phyloP scores from a whole-genome alignment of 2,797 vertebrate species.

The Micromesistius poutassou region DNA sequence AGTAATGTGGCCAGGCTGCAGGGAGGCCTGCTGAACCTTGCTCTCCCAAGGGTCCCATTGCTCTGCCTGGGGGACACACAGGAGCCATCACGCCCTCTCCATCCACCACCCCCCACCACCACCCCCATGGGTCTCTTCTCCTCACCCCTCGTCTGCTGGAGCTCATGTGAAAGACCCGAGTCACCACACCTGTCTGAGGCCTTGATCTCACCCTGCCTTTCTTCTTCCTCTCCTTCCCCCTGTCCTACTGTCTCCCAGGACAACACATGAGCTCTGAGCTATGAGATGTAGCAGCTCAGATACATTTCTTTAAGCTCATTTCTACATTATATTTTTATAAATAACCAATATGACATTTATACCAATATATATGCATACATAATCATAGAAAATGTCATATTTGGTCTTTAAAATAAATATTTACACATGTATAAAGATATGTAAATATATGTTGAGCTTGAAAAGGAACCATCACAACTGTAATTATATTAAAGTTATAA shows the following conservation, averaged over 20 bases:
- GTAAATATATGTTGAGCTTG: background rate
- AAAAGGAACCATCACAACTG: background rate
- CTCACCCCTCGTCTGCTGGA: slow-evolving; percentile 30
- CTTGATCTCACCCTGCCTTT: slow-evolving; percentile 58
- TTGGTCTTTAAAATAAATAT: no score
- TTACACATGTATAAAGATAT: background rate
- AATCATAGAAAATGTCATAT: no score
- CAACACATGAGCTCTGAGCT: background rate
- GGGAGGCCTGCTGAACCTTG: slow-evolving; percentile 64
- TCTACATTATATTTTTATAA: no score
- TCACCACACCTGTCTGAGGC: slow-evolving; percentile 48
- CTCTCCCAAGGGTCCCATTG: slow-evolving; percentile 75
- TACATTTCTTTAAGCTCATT: no score
- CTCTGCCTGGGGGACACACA: slow-evolving; percentile 61
- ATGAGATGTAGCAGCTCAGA: background rate
- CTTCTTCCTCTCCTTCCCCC: slow-evolving; percentile 17
- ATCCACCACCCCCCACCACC: slow-evolving; percentile 8
- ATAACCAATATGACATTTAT: no score
- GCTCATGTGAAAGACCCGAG: slow-evolving; percentile 53
- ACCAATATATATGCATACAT: no score
- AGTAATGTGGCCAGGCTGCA: slow-evolving; percentile 62
- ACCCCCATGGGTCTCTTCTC: slow-evolving; percentile 11
- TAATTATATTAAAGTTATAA: background rate
- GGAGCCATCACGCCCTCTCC: slow-evolving; percentile 54
- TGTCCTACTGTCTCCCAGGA: slow-evolving; percentile 6